Base-by-base conservation (phyloP, 1,140 invertebrate species). In the Drosophila kohkoa region DNA sequence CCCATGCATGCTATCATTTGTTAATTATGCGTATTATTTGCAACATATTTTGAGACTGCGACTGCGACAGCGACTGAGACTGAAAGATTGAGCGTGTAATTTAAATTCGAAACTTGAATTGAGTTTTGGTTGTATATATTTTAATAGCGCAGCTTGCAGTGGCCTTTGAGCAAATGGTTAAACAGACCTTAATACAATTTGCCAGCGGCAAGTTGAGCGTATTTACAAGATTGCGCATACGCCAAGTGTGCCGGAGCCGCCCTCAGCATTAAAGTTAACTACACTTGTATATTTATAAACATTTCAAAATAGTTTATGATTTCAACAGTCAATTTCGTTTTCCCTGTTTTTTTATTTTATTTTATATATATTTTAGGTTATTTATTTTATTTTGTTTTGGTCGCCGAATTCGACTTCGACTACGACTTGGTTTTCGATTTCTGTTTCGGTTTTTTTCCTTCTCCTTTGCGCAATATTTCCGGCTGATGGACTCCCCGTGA, bases 21-120 rank as follows among this genome's bases (percentile, higher is more conserved):
- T 77, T 77, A 79, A 79, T 73, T 77, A 73, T 79, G 74, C 69
- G 64, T 77, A 77, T 77, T 73, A 79, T 79, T 79, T 79, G 69
- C 68, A 73, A 77, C 41, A 48, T 65, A 49, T 67, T 74, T 45
- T 48, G 1, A 32, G 35, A 41, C 15, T 32, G 11, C 3, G 13
- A 30, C 35, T 0, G 15, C 15, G 35, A 38, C 35, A 10, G 35
- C 6, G 35, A 25, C 20, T 4, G 20, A 25, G 20, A 25, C 20
- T 25, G 20, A 43, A 3, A 71, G 63, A 63, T 73, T 67, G 59
- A 63, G 49, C 68, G 51, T 64, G 77, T 72, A 77, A 63, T 79
- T 79, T 72, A 77, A 72, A 68, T 46, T 49, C 67, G 51, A 58
- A 75, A 60, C 57, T 66, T 46, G 20, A 30, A 32, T 15, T 46